Evolutionary conservation across 2,797 vertebrate species (phyloP), one percentile per base, ranked within the genome.

Genomic region (Alectoris magna): DNA sequence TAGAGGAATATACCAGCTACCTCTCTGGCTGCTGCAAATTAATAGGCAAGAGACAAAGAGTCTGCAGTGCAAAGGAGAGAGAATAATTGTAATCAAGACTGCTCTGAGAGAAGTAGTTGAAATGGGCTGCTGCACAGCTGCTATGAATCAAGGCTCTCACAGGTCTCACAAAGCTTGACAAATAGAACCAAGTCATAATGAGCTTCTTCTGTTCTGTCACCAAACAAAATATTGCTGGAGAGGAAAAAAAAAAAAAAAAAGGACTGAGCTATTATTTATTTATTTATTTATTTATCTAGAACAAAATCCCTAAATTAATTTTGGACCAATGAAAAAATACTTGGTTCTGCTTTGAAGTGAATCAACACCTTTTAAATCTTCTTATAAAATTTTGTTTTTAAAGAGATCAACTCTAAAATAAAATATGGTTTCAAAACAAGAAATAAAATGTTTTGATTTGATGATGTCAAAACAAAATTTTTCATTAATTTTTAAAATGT

Each of bases 371-470:
- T n/a, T 10, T 11, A 66, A 73, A 60, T 73, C 24, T 67, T 87
- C 41, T 70, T 13, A 79, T 21, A 82, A 94, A 70, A 36, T 69
- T 82, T 16, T 39, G 14, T 48, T 27, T 77, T 83, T 77, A 49
- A 81, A 90, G 87, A 55, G 9, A 86, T 72, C 23, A 72, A 75
- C 3, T 78, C 93, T 51, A 84, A 88, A 91, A 74, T 71, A 66
- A 83, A 91, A 82, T 31, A 59, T 6, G 19, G 80, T 88, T 84
- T 93, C 34, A 84, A 63, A 88, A 23, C 15, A 78, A 88, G 24
- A 71, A 86, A 85, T 27, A 44, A 68, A 73, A 49, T 66, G 11
- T 19, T 78, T 58, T 70, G 43, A 64, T 91, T 88, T 91, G 15
- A 84, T 60, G 4, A 63, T 64, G 36, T 67, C 14, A 88, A 84